Evolutionary conservation across 2,113 vertebrate genomes (phyloP).

Genomic region (Phoenicopterus ruber): DNA sequence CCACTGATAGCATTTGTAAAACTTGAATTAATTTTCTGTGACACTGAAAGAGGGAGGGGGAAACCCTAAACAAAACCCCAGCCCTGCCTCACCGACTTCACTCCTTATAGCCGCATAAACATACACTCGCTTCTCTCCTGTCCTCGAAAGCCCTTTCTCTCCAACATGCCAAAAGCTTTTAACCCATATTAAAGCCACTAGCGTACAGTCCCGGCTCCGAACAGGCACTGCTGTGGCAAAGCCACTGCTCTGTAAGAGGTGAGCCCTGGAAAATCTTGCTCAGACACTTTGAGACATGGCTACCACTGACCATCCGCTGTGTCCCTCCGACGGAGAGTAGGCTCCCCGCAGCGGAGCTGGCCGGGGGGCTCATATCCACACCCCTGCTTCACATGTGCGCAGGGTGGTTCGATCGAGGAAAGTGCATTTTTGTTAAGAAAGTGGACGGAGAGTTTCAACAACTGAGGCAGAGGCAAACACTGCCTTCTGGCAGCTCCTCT

Average conservation of each 20-base stretch:
- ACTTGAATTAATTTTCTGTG: slow-evolving; percentile 12
- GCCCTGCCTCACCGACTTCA: not conserved
- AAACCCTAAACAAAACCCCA: slow-evolving; percentile 2
- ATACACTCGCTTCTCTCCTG: not conserved
- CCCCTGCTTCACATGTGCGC: fast-evolving
- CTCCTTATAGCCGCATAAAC: not conserved
- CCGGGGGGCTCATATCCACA: fast-evolving
- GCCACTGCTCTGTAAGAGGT: not conserved
- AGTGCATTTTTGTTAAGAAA: not conserved
- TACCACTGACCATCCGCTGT: fast-evolving
- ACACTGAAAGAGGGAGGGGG: not conserved
- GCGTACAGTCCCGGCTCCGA: not conserved
- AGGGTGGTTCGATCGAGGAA: fast-evolving
- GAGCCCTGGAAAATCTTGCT: not conserved
- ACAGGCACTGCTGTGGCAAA: not conserved
- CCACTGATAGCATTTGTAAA: not conserved
- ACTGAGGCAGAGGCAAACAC: not conserved
- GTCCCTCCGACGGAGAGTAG: fast-evolving
- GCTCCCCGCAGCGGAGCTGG: not conserved
- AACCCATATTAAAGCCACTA: not conserved
- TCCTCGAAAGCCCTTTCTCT: slow-evolving; percentile 7
- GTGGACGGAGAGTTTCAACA: not conserved
- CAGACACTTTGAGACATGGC: not conserved
- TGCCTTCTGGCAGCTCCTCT: slow-evolving; percentile 21
- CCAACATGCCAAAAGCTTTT: not conserved